A percentile compares a stretch with the other conserved stretches of the same genome.
phyloP scores from a whole-genome alignment of 2,797 vertebrate species.

The Lithobates sylvaticus region DNA sequence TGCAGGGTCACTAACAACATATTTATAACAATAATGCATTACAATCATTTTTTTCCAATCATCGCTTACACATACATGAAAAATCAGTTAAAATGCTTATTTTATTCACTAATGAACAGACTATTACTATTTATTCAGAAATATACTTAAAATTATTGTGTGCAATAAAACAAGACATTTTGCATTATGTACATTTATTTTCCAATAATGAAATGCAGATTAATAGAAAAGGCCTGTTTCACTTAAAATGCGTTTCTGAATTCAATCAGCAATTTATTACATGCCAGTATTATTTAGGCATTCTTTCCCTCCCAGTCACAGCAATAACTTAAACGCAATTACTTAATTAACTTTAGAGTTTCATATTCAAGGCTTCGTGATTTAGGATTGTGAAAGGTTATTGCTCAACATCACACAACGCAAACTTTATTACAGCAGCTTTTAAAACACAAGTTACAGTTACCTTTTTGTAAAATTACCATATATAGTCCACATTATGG shows the following conservation, averaged over 20 bases:
- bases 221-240: neutral
- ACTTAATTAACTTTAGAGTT: constrained; percentile 46
- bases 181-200: constrained; percentile 1
- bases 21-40: neutral
- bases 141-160: neutral
- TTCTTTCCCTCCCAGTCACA: constrained; percentile 46
- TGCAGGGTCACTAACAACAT: neutral
- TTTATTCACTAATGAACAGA: neutral
- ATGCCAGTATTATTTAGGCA: constrained; percentile 50
- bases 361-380: constrained; percentile 28
- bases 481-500: neutral
- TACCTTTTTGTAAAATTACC: neutral
- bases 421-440: constrained; percentile 10
- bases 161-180: neutral
- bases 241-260: constrained; percentile 25
- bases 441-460: constrained; percentile 13
- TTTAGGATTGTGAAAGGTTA: constrained; percentile 48
- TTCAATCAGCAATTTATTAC: constrained; percentile 48
- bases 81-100: neutral
- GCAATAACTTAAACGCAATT: constrained; percentile 47
- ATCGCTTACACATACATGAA: neutral
- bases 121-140: neutral
- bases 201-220: constrained; percentile 29
- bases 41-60: neutral
- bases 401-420: constrained; percentile 47